Evolutionary conservation across 1,140 invertebrate species (phyloP).

Genomic region (Schlechtendalia chinensis): DNA sequence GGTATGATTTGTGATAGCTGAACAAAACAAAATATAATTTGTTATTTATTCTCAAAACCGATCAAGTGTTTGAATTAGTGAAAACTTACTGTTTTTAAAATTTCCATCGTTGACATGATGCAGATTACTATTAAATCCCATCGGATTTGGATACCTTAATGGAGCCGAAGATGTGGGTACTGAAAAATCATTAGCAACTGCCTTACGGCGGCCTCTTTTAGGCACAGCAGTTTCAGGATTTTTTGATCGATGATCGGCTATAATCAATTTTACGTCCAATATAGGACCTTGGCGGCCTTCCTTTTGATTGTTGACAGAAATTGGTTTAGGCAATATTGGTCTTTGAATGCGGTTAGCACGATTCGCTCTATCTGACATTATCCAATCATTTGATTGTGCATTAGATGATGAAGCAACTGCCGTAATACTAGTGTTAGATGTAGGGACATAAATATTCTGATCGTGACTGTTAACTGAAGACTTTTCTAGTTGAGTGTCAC

Average conservation of each 20-base stretch:
- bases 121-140: slow-evolving; percentile 30
- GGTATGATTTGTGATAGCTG: slow-evolving; percentile 49
- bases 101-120: slow-evolving; percentile 22
- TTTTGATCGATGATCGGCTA: slow-evolving; percentile 67
- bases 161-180: slow-evolving; percentile 52
- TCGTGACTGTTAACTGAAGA: neutral
- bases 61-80: neutral
- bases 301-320: neutral
- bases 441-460: slow-evolving; percentile 1
- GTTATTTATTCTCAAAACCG: neutral
- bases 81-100: slow-evolving; percentile 36
- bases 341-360: slow-evolving; percentile 37
- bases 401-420: neutral
- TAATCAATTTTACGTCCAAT: slow-evolving; percentile 77
- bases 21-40: slow-evolving; percentile 29
- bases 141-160: slow-evolving; percentile 36
- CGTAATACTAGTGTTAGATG: neutral
- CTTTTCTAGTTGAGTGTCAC: slow-evolving; percentile 31
- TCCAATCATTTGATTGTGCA: slow-evolving; percentile 15
- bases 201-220: slow-evolving; percentile 56
- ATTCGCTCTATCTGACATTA: slow-evolving; percentile 12
- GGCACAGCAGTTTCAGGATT: slow-evolving; percentile 51
- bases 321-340: slow-evolving; percentile 52
- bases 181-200: slow-evolving; percentile 57
- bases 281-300: slow-evolving; percentile 72